phyloP scores from a whole-genome alignment of 2,113 vertebrate species.

The Monopterus albus region DNA sequence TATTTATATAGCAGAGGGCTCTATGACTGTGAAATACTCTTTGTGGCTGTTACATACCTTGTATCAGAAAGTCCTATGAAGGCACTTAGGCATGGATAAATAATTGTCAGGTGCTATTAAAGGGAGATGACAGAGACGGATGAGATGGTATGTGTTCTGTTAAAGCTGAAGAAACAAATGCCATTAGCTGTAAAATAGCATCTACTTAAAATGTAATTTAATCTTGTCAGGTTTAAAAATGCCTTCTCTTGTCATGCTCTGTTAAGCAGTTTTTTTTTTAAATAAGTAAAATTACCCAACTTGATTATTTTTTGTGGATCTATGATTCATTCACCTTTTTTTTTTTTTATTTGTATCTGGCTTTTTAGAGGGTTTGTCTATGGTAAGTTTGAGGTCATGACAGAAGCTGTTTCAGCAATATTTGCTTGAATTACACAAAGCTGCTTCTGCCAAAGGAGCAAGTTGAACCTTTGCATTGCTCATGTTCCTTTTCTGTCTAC shows the following conservation, averaged over 20 bases:
- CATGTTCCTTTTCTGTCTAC: constrained; percentile 21
- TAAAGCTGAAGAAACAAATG: constrained; percentile 6
- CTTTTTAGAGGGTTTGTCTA: background rate
- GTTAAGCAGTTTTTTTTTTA: background rate
- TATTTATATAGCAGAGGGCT: background rate
- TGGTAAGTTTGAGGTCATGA: background rate
- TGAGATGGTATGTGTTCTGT: background rate
- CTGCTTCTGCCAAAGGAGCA: constrained; percentile 7
- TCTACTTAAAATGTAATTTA: background rate
- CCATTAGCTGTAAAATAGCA: background rate
- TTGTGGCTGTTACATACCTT: background rate
- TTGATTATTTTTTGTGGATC: too few species aligned
- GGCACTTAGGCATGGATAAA: constrained; percentile 16
- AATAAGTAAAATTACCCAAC: too few species aligned
- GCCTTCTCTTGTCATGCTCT: background rate
- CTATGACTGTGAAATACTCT: background rate
- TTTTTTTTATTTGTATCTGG: too few species aligned
- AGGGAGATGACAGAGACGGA: constrained; percentile 6
- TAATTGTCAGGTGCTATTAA: constrained; percentile 25
- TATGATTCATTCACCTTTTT: too few species aligned
- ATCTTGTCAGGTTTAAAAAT: background rate
- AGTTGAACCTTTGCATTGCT: constrained; percentile 19
- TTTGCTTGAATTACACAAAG: constrained; percentile 24
- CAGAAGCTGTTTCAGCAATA: constrained; percentile 22
- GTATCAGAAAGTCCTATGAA: background rate